Percentiles rank a stretch among this genome's conserved stretches.
These are phyloP conservation scores for Tinea pellionella DNA, from an alignment of 2,888 invertebrate species.

Conservation along the genomic window DNA sequence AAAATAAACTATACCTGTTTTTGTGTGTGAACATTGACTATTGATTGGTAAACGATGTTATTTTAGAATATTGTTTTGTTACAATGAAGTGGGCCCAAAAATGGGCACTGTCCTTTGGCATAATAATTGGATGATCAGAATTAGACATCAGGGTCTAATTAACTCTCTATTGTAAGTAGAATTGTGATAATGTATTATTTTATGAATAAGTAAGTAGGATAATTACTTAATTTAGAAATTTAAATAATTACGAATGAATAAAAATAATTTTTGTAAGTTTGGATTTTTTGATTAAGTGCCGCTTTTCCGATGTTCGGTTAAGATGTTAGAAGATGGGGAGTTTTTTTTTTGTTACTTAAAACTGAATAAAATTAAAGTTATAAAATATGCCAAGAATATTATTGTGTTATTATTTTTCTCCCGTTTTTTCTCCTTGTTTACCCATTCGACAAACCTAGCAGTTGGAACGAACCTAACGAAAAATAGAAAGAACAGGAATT, in stretches of 20 bases:
- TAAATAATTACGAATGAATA: neutral
- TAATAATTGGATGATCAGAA: no score
- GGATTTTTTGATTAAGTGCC: conserved; percentile 47
- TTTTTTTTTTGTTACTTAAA: conserved; percentile 66
- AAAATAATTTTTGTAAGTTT: conserved; percentile 8
- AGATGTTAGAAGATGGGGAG: conserved; percentile 40
- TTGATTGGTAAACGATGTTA: no score
- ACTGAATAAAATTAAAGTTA: conserved; percentile 66
- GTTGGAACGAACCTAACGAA: no score
- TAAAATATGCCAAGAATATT: conserved; percentile 64
- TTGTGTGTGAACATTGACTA: no score
- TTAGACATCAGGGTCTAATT: conserved; percentile 26
- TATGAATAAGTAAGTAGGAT: conserved; percentile 56
- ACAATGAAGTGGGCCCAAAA: no score
- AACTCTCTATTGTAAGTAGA: conserved; percentile 70
- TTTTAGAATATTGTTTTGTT: no score
- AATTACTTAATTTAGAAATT: conserved; percentile 53
- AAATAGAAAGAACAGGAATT: no score
- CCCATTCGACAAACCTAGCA: neutral
- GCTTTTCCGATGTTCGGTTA: conserved; percentile 62
- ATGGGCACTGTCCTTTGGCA: no score
- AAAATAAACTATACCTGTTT: no score
- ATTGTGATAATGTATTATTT: conserved; percentile 65
- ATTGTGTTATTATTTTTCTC: conserved; percentile 34
- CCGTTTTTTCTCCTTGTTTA: no score